Conservation (phyloP, 2,113 vertebrate species). For the Aramus guarauna region DNA sequence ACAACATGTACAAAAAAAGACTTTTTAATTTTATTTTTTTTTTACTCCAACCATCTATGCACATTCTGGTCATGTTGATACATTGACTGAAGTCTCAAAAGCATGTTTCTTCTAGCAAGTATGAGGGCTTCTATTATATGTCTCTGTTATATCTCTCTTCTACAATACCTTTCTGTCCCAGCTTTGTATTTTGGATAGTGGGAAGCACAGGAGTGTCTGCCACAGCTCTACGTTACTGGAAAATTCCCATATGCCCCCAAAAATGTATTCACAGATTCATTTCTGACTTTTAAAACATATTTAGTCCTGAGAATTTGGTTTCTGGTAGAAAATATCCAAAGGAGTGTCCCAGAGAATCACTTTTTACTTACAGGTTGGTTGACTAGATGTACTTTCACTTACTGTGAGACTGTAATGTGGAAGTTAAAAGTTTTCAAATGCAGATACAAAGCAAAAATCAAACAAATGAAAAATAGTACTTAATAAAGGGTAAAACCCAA, state of each 20-base stretch:
- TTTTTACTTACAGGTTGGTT: neutral
- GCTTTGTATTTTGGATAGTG: neutral
- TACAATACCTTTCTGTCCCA: accelerated
- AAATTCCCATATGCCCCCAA: neutral
- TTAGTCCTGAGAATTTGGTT: neutral
- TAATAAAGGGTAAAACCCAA: neutral
- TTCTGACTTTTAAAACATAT: neutral
- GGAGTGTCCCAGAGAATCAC: neutral
- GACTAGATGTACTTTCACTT: neutral
- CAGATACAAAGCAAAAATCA: neutral
- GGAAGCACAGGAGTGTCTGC: neutral
- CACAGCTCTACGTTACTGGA: neutral
- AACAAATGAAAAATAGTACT: neutral
- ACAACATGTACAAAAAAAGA: neutral
- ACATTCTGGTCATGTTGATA: neutral
- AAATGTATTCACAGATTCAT: neutral
- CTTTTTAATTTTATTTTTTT: neutral
- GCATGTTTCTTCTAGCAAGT: neutral
- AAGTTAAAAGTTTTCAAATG: neutral
- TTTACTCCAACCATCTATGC: neutral
- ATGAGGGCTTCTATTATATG: neutral
- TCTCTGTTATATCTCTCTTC: neutral
- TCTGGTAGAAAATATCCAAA: neutral
- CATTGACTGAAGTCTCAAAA: neutral
- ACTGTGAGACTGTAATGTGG: neutral